These are phyloP conservation scores for Poecilia velifera DNA, from an alignment of 2,797 vertebrate species.

Conservation along the genomic window DNA sequence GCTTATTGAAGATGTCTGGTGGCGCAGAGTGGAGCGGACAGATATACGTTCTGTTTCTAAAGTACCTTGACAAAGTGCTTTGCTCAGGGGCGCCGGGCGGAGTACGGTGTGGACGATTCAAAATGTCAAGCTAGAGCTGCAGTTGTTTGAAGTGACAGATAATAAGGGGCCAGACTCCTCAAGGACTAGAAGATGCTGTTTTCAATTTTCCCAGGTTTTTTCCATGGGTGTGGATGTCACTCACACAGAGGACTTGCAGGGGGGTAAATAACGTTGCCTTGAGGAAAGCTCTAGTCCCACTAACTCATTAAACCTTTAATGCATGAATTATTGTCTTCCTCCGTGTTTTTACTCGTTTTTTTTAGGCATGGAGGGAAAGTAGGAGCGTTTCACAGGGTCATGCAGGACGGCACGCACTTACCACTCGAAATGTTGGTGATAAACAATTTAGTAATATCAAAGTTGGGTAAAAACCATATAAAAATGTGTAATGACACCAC, in stretches of 20 bases:
- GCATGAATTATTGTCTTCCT: background rate
- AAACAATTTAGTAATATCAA: background rate
- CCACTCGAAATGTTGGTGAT: background rate
- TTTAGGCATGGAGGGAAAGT: background rate
- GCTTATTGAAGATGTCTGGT: background rate
- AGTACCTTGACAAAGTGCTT: slow-evolving; percentile 5
- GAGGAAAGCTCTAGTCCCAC: background rate
- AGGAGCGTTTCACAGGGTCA: background rate
- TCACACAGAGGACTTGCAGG: background rate
- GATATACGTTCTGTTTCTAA: slow-evolving; percentile 9
- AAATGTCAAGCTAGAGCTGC: background rate
- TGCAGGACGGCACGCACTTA: background rate
- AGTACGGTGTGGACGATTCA: background rate
- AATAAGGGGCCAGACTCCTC: background rate
- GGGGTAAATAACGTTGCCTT: background rate
- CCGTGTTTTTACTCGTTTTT: background rate
- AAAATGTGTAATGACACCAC: background rate
- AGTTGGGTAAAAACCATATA: background rate
- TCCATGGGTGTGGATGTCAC: background rate
- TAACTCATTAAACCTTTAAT: background rate
- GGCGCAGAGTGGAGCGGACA: slow-evolving; percentile 8
- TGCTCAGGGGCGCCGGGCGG: background rate
- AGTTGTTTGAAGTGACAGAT: background rate
- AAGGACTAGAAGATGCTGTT: background rate
- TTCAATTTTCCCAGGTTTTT: background rate